These are phyloP conservation scores for Drosophila pseudoananassae DNA, from an alignment of 1,140 invertebrate genomes.

Conservation along the genomic window DNA sequence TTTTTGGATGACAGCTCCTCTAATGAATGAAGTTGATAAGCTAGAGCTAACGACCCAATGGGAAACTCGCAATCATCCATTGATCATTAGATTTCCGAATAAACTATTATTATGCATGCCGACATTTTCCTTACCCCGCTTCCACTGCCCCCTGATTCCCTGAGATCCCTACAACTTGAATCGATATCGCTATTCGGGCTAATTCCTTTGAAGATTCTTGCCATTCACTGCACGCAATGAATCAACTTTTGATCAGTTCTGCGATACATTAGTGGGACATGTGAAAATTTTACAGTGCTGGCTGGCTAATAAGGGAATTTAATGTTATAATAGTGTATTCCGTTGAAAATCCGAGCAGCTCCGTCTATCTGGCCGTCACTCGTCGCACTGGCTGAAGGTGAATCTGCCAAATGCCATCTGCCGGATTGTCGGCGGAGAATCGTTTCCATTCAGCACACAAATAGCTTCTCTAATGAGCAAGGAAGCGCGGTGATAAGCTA, in stretches of 20 bases:
- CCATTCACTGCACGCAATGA: conserved; percentile 43
- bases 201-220: conserved; percentile 50
- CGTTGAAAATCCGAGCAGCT: conserved; percentile 5
- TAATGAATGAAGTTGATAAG: conserved; percentile 80
- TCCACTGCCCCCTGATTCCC: not conserved
- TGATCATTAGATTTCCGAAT: conserved; percentile 38
- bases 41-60: conserved; percentile 19
- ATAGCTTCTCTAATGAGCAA: conserved; percentile 50
- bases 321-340: not conserved
- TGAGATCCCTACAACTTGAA: not conserved
- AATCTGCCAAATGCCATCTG: conserved; percentile 15
- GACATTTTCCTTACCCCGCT: conserved; percentile 22
- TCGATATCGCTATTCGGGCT: conserved; percentile 39
- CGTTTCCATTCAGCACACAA: conserved; percentile 4
- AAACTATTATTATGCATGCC: conserved; percentile 35
- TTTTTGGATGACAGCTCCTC: conserved; percentile 50
- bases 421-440: conserved; percentile 14
- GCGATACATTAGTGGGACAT: conserved; percentile 16
- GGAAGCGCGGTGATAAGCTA: conserved; percentile 57
- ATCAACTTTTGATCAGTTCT: conserved; percentile 25
- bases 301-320: conserved; percentile 7
- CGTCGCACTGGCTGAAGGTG: conserved; percentile 46
- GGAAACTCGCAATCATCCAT: conserved; percentile 23
- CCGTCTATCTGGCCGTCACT: conserved; percentile 31
- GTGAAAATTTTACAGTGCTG: conserved; percentile 15